Evolutionary conservation across 1,140 invertebrate species (phyloP).

Genomic region (Drosophila murphyi): DNA sequence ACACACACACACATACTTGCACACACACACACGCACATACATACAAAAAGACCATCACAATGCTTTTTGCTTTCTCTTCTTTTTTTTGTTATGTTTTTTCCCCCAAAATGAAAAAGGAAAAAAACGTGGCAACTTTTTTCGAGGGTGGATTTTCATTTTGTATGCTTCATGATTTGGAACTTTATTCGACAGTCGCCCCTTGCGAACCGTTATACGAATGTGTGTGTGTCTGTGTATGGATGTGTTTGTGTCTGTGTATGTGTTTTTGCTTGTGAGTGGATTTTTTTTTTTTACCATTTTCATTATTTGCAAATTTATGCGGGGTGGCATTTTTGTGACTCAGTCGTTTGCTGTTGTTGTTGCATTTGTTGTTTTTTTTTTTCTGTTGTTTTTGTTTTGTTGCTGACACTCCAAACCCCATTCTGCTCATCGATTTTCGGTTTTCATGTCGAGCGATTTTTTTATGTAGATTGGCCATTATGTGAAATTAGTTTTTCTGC

Average conservation of each 20-base stretch:
- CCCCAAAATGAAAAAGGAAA: slow-evolving; percentile 61
- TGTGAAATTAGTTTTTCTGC: slow-evolving; percentile 73
- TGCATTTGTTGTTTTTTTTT: neutral
- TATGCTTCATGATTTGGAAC: slow-evolving; percentile 81
- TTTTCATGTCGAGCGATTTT: slow-evolving; percentile 67
- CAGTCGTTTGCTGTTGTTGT: slow-evolving; percentile 19
- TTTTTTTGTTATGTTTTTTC: slow-evolving; percentile 52
- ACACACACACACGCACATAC: slow-evolving; percentile 18
- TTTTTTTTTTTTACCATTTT: slow-evolving; percentile 76
- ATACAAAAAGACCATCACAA: slow-evolving; percentile 17
- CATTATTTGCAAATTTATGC: slow-evolving; percentile 82
- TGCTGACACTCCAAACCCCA: slow-evolving; percentile 30
- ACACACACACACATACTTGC: slow-evolving; percentile 22
- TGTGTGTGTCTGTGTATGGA: slow-evolving; percentile 18
- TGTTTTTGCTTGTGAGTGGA: slow-evolving; percentile 31
- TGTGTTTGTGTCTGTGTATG: slow-evolving; percentile 4
- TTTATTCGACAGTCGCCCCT: slow-evolving; percentile 62
- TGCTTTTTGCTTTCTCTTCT: slow-evolving; percentile 66
- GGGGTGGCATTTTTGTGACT: slow-evolving; percentile 60
- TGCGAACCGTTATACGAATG: neutral
- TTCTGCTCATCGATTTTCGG: slow-evolving; percentile 71
- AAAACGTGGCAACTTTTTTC: slow-evolving; percentile 74
- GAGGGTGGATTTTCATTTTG: slow-evolving; percentile 82
- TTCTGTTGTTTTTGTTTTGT: neutral
- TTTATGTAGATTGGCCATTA: slow-evolving; percentile 82